These are phyloP conservation scores for Brachyrhaphis roseni DNA, from an alignment of 2,797 vertebrate genomes.

Conservation along the genomic window DNA sequence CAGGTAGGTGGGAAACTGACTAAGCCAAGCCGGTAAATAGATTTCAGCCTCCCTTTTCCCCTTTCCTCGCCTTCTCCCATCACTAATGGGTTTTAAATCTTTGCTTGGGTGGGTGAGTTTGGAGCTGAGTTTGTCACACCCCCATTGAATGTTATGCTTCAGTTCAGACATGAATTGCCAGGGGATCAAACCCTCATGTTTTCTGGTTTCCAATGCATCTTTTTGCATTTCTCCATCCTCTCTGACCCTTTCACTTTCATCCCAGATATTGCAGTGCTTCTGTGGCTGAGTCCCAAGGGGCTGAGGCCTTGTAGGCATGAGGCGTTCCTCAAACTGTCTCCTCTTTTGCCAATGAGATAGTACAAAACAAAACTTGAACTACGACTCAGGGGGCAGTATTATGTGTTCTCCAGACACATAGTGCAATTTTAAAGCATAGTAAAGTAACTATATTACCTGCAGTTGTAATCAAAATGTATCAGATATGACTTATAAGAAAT, in stretches of 20 bases:
- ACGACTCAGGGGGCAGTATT: conserved; percentile 62
- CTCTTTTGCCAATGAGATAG: conserved; percentile 69
- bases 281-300: conserved; percentile 57
- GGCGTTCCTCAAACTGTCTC: conserved; percentile 51
- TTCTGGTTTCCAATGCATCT: conserved; percentile 39
- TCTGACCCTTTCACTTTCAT: conserved; percentile 57
- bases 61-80: conserved; percentile 16
- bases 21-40: conserved; percentile 51
- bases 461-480: no score
- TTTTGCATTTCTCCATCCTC: conserved; percentile 39
- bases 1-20: conserved; percentile 44
- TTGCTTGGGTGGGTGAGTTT: conserved; percentile 35
- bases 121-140: conserved; percentile 46
- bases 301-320: conserved; percentile 48
- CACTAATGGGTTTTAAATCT: conserved; percentile 37
- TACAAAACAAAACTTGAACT: conserved; percentile 60
- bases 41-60: conserved; percentile 28
- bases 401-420: conserved; percentile 21
- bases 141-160: conserved; percentile 44
- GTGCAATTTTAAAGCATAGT: no score
- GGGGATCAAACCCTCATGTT: conserved; percentile 44
- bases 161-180: conserved; percentile 50
- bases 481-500: no score
- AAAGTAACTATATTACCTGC: no score
- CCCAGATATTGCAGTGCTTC: conserved; percentile 54